A percentile compares a stretch with the other conserved stretches of the same genome.
Conservation (phyloP, 2,113 vertebrate genomes). For the Terrapene triunguis region DNA sequence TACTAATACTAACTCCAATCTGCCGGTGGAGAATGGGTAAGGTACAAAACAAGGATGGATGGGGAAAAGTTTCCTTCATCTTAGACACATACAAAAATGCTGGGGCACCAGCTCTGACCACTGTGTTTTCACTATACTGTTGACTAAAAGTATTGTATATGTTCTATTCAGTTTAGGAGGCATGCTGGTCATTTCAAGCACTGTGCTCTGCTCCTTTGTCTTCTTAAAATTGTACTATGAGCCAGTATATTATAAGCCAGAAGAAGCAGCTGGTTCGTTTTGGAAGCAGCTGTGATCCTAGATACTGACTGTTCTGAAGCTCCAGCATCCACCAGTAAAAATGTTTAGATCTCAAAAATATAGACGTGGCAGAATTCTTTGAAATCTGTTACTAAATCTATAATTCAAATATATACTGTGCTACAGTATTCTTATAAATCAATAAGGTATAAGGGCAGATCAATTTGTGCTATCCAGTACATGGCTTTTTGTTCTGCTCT, state of each 20-base stretch:
- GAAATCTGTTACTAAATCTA: neutral
- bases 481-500: neutral
- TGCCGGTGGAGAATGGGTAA: neutral
- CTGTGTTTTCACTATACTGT: neutral
- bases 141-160: neutral
- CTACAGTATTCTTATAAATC: neutral
- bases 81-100: neutral
- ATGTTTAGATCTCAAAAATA: neutral
- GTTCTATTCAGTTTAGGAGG: neutral
- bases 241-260: neutral
- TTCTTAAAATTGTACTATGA: neutral
- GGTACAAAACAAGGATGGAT: neutral
- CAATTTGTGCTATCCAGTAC: neutral
- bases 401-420: neutral
- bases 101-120: neutral
- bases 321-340: neutral
- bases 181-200: neutral
- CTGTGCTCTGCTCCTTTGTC: neutral
- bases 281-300: neutral
- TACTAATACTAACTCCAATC: neutral
- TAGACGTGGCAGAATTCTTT: neutral
- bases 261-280: neutral
- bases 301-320: neutral
- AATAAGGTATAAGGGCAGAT: neutral
- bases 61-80: neutral